These are phyloP conservation scores for Myotis myotis DNA, from an alignment of 2,797 vertebrate species.

Conservation along the genomic window DNA sequence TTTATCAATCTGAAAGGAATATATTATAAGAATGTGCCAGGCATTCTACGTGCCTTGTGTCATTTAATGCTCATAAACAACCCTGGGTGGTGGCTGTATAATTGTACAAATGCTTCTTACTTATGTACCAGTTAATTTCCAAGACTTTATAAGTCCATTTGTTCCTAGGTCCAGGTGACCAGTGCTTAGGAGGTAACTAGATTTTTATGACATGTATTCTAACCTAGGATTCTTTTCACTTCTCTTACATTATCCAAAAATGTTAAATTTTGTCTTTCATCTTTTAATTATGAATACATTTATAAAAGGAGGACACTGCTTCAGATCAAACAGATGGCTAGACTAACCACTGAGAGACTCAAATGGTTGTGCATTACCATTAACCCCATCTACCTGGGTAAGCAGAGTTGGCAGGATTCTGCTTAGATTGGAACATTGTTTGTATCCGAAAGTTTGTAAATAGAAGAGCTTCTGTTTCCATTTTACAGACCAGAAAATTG, in stretches of 20 bases:
- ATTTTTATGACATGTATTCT: constrained; percentile 16
- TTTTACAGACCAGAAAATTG: constrained; percentile 25
- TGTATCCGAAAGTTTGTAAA: not conserved
- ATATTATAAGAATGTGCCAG: not conserved
- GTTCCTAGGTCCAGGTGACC: not conserved
- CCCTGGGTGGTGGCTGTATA: not conserved
- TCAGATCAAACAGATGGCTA: not conserved
- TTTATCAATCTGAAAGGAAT: not conserved
- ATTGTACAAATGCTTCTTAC: not conserved
- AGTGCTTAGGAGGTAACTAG: not conserved
- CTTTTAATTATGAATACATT: constrained; percentile 39
- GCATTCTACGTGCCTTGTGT: not conserved
- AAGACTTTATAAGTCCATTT: not conserved
- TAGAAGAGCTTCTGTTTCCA: constrained; percentile 34
- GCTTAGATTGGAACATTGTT: constrained; percentile 16
- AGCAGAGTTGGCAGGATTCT: not conserved
- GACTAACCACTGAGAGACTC: not conserved
- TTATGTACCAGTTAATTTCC: constrained; percentile 18
- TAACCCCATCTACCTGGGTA: not conserved
- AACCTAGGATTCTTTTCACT: constrained; percentile 36
- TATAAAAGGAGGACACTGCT: constrained; percentile 16
- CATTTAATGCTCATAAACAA: constrained; percentile 21
- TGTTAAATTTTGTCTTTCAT: constrained; percentile 50
- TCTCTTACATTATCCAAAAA: constrained; percentile 28
- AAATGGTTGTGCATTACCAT: not conserved